phyloP scores from a whole-genome alignment of 2,113 vertebrate genomes.

The Sapajus apella region DNA sequence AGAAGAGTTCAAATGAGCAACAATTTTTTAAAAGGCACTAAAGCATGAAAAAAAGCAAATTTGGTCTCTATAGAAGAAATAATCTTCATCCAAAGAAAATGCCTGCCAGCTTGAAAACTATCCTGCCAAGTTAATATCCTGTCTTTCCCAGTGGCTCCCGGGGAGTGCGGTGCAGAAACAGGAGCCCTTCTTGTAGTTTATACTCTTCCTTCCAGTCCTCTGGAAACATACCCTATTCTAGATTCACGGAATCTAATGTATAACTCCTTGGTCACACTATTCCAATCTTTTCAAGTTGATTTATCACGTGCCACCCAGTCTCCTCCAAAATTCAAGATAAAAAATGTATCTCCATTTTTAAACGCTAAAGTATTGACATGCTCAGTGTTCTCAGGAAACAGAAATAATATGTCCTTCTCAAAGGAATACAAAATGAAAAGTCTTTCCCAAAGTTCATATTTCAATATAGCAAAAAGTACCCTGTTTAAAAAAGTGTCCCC shows the following conservation, averaged over 20 bases:
- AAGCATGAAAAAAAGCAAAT: background rate
- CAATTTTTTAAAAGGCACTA: background rate
- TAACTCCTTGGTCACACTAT: background rate
- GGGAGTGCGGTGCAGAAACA: fast-evolving
- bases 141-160: background rate
- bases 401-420: background rate
- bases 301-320: background rate
- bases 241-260: background rate
- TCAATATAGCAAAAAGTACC: background rate
- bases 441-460: background rate
- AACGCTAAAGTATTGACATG: background rate
- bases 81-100: background rate
- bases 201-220: too few species aligned
- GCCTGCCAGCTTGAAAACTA: background rate
- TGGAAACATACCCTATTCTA: fast-evolving
- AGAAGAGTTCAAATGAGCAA: background rate
- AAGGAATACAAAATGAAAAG: background rate
- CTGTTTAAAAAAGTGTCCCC: background rate
- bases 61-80: background rate
- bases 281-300: background rate
- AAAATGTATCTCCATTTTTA: background rate
- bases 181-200: fast-evolving
- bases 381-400: background rate
- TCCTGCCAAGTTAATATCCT: background rate
- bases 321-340: background rate